Evolutionary conservation across 2,113 vertebrate species (phyloP), one percentile per base, ranked within the genome.

Genomic region (Cettia cetti): DNA sequence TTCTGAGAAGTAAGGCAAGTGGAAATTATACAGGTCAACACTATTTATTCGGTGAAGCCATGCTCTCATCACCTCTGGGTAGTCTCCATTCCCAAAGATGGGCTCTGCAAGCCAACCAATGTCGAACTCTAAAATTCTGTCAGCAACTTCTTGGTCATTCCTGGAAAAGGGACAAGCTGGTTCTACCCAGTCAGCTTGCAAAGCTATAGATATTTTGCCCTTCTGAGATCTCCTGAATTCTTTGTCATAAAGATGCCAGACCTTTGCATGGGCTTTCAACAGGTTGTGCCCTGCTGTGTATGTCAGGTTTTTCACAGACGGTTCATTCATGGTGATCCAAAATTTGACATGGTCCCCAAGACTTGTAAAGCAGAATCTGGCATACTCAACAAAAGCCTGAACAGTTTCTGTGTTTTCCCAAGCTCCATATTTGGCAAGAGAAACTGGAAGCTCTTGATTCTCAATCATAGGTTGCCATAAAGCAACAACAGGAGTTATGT

Each of bases 291-390:
- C 99, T 8, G 98, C 98, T 1, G 96, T 95, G 91, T 98, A 99
- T 2, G 98, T 98, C 96, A 99, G 94, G 69, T 98, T 98, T 84
- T 98, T 98, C 8, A 98, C 98, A 31, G 98, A 97, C 0, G 99
- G 99, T 94, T 99, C 99, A 6, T 98, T 99, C 94, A 99, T 91
- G 2, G 99, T 99, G 97, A 99, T 98, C 99, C 99, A 99, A 85
- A 99, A 97, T 96, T 99, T 99, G 53, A 99, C 98, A 15, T 97
- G 88, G 24, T 94, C 96, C 6, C 99, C 99, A 6, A 99, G 97
- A 45, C 98, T 98, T 33, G 86, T 94, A 94, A 99, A 99, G 68
- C 99, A 99, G 49, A 99, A 98, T 47, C 97, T 93, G 84, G 99
- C 99, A 24, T 99, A 99, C 19, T 98, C 98, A 4, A 97, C 98